Base-by-base conservation (phyloP, 1,140 invertebrate species). In the Anoplophora glabripennis region DNA sequence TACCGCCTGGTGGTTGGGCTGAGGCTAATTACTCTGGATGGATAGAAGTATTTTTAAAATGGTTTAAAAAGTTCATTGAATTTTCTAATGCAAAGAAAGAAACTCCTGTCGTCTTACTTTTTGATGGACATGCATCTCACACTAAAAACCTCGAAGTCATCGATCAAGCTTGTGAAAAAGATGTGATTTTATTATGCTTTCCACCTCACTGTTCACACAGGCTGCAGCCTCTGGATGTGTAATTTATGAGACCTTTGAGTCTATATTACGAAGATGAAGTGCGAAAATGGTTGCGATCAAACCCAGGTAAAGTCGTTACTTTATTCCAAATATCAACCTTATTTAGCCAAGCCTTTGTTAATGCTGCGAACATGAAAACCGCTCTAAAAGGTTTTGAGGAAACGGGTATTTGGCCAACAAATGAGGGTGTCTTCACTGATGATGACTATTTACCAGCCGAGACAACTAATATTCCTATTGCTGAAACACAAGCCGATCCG, bases 191-290 rank as follows among this genome's bases (percentile, higher is more conserved):
- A 17, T 49, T 76, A 15, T 75, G 69, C 41, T 65, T 74, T 63
- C 72, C 55, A 14, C 70, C 70, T 36, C 73, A 75, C 49, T 69
- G 62, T 58, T 72, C 69, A 21, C 75, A 77, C 55, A 64, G 69
- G 53, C 52, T 79, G 11, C 75, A 78, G 61, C 72, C 72, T 12
- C 53, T 75, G 7, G 75, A 78, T 62, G 72, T 76, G n/a, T 52
- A 57, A 11, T 71, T 74, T 47, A 76, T 76, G 70, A 68, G 59
- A 53, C 73, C 71, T 8, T 59, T 74, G n/a, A 38, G 40, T 14
- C 35, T 10, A n/a, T 18, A 46, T n/a, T 46, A 46, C 17, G 34
- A 56, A 14, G 15, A 14, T 28, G 66, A 72, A 79, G 21, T 28
- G 21, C 21, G 21, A 28, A 28, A 28, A 28, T 28, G 21, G 21